phyloP scores from a whole-genome alignment of 2,113 vertebrate species.

The Dolichallabes microphthalmus region DNA sequence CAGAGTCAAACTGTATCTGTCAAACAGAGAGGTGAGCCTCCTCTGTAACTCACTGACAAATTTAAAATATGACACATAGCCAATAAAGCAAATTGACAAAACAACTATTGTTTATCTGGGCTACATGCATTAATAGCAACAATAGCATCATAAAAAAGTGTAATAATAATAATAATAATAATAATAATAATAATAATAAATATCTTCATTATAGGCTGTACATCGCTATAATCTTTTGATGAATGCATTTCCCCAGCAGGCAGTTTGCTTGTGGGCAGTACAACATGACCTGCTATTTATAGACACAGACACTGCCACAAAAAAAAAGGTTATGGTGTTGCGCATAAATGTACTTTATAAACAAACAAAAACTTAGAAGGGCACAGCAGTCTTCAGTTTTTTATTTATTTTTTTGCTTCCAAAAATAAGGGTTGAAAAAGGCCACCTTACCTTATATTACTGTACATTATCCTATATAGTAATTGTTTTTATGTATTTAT shows the following conservation, averaged over 20 bases:
- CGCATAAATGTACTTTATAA: slow-evolving; percentile 18
- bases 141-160: too few relatives aligned
- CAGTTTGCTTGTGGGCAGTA: not conserved
- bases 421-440: slow-evolving; percentile 14
- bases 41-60: not conserved
- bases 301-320: slow-evolving; percentile 15
- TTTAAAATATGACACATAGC: not conserved
- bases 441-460: slow-evolving; percentile 8
- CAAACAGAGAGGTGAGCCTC: not conserved
- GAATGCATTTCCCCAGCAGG: slow-evolving; percentile 12
- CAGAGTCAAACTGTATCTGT: not conserved
- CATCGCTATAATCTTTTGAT: not conserved
- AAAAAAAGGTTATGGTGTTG: slow-evolving; percentile 22
- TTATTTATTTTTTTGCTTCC: too few relatives aligned
- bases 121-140: not conserved
- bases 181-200: too few relatives aligned
- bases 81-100: not conserved
- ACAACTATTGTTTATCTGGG: not conserved
- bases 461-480: not conserved
- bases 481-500: slow-evolving; percentile 23
- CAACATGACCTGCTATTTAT: slow-evolving; percentile 17
- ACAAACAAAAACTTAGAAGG: slow-evolving; percentile 21
- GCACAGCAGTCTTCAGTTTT: not conserved
- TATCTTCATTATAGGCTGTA: not conserved
- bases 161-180: too few relatives aligned